phyloP scores from a whole-genome alignment of 1,140 invertebrate species.

The Aleiodes sp. region DNA sequence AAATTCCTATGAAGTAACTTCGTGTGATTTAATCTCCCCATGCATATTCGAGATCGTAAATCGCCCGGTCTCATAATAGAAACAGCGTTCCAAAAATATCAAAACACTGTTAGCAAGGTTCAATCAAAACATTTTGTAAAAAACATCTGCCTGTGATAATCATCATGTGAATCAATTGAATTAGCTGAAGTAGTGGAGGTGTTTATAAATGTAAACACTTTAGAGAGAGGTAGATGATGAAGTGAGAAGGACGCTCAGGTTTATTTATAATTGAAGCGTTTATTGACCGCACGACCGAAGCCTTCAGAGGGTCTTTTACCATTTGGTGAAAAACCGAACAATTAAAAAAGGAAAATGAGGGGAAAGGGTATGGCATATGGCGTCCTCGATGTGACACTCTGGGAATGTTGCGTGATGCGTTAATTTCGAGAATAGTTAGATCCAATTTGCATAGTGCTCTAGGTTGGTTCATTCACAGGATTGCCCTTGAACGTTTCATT shows the following conservation, averaged over 20 bases:
- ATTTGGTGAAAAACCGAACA: neutral
- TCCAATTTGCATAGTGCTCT: neutral
- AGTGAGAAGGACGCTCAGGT: neutral
- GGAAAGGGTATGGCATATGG: neutral
- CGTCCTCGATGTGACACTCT: neutral
- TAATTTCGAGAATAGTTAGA: constrained; percentile 7
- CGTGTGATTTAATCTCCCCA: no score
- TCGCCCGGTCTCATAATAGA: no score
- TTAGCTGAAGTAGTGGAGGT: no score
- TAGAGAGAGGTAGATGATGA: neutral
- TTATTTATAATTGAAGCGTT: constrained; percentile 9
- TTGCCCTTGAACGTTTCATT: neutral
- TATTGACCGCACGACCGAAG: neutral
- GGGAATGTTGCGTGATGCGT: neutral
- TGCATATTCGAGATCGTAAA: no score
- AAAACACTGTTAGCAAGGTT: no score
- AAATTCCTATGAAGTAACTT: no score
- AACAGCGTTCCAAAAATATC: no score
- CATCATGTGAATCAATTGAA: no score
- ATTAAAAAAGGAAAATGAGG: neutral
- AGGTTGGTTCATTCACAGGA: constrained; percentile 32
- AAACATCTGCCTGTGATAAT: no score
- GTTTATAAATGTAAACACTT: no score
- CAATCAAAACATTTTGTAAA: no score
- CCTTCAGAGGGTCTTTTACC: neutral